A percentile compares a stretch with the other conserved stretches of the same genome.
Conservation (phyloP, 2,113 vertebrate genomes). For the Asarcornis scutulata region DNA sequence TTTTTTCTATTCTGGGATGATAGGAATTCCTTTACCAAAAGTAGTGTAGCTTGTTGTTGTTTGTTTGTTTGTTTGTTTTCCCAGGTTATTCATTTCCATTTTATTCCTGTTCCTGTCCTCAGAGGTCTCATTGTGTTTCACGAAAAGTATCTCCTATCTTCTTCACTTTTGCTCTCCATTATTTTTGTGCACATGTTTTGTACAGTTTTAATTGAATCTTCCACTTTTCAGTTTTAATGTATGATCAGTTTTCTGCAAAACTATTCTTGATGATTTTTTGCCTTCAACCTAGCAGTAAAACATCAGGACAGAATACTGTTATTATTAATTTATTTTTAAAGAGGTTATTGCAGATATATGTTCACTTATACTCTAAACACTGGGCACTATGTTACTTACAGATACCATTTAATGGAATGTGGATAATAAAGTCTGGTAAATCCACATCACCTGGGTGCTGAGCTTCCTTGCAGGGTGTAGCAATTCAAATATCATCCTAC, state of each 20-base stretch:
- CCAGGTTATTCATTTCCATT: neutral
- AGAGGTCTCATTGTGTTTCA: neutral
- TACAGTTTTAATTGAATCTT: neutral
- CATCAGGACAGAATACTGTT: neutral
- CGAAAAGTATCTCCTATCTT: neutral
- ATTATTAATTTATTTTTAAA: conserved; percentile 4
- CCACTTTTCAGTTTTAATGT: neutral
- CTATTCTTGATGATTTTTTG: neutral
- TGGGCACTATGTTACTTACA: neutral
- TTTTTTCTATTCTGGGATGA: neutral
- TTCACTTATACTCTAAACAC: neutral
- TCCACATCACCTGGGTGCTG: neutral
- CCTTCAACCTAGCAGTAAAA: neutral
- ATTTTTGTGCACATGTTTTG: neutral
- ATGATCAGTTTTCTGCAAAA: neutral
- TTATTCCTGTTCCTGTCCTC: neutral
- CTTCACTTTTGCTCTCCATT: neutral
- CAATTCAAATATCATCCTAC: neutral
- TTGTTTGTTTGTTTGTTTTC: neutral
- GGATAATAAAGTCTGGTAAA: neutral
- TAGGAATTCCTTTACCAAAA: conserved; percentile 36
- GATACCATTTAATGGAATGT: neutral
- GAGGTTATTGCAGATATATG: neutral
- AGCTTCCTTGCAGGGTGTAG: neutral
- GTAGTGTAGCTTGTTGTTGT: neutral